Conservation (phyloP, 2,888 invertebrate species). For the Itoplectis maculator region DNA sequence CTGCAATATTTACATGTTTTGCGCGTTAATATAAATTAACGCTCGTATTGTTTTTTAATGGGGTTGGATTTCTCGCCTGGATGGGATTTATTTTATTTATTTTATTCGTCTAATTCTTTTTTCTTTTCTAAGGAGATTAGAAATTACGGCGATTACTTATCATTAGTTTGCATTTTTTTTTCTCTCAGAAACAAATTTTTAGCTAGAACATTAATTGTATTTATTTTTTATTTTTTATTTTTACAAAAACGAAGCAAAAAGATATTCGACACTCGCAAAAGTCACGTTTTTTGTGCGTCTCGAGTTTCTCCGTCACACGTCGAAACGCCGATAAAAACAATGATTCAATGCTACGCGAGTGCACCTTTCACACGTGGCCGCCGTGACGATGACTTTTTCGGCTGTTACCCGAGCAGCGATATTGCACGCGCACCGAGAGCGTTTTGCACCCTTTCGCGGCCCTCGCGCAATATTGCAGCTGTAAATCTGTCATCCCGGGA, state of each 20-base stretch:
- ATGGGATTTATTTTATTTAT: no score
- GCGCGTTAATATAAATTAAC: neutral
- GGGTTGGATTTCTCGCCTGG: no score
- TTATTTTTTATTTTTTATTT: no score
- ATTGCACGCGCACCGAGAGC: neutral
- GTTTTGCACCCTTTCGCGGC: neutral
- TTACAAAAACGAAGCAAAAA: neutral
- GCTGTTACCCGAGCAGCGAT: slow-evolving; percentile 1
- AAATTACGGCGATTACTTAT: no score
- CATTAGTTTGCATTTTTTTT: no score
- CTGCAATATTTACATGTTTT: neutral
- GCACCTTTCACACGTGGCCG: slow-evolving; percentile 6
- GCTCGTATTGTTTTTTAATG: neutral
- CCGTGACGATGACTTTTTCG: slow-evolving; percentile 8
- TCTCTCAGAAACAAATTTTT: no score
- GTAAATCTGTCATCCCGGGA: slow-evolving; percentile 44
- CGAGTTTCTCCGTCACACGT: neutral
- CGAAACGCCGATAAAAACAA: slow-evolving; percentile 22
- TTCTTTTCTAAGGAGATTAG: no score
- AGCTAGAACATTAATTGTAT: no score
- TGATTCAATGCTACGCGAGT: slow-evolving; percentile 35
- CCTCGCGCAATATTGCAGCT: slow-evolving; percentile 20
- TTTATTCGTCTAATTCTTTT: no score
- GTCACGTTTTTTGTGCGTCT: neutral
- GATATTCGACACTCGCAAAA: neutral